Conservation (phyloP, 2,797 vertebrate genomes). For the Scleropages formosus region DNA sequence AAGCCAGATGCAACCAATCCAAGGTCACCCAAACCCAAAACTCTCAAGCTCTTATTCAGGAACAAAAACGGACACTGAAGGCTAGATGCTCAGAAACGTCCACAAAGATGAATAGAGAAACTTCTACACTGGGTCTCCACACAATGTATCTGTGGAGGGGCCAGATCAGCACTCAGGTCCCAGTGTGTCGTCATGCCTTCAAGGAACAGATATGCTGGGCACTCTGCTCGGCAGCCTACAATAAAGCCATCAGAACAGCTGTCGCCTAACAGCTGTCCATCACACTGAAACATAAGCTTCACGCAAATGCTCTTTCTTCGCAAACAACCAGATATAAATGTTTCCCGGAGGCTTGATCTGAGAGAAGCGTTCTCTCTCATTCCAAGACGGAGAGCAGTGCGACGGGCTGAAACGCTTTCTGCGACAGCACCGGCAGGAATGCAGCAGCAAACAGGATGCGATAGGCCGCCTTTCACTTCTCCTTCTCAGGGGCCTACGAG, state of each 20-base stretch:
- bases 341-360: neutral
- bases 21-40: neutral
- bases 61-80: neutral
- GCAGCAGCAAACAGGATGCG: neutral
- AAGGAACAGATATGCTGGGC: neutral
- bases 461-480: neutral
- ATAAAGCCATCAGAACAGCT: neutral
- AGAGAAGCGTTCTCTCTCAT: neutral
- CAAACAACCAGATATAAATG: neutral
- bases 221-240: conserved; percentile 1
- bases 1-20: neutral
- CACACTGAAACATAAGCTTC: neutral
- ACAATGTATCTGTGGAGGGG: neutral
- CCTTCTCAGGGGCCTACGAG: neutral
- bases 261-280: neutral
- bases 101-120: conserved; percentile 4
- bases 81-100: neutral
- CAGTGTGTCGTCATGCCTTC: neutral
- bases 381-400: neutral
- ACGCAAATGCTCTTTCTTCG: neutral
- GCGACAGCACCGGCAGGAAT: neutral
- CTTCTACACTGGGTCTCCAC: neutral
- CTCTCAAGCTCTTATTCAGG: neutral
- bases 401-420: neutral
- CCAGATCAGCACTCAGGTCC: neutral